Evolutionary conservation across 2,888 invertebrate species (phyloP), one percentile per base, ranked within the genome.

Genomic region (Cyrtodaria siliqua): DNA sequence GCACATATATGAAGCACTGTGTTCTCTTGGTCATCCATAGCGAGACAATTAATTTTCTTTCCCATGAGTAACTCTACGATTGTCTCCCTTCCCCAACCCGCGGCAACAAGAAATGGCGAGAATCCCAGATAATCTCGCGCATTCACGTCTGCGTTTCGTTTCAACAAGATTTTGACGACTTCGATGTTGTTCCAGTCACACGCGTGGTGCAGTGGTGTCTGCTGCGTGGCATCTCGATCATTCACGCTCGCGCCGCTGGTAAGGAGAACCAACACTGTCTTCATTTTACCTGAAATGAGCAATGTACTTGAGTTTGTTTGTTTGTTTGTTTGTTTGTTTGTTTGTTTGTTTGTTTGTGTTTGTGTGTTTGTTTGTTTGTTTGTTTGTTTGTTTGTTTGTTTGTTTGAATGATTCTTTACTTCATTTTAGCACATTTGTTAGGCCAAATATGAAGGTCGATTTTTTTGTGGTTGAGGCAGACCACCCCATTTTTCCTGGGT

Each of bases 141-240:
- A 52, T 81, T 81, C 42, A 81, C 81, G 66, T 81, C 81, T n/a
- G 81, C 81, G 16, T 75, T 64, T 29, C 55, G 63, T 50, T 81
- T 81, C 23, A 81, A 53, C 16, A 81, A 47, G 12, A 75, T 64
- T 62, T 81, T 81, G 0, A 75, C 75, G 16, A 78, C 75, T 55
- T 81, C 81, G 2, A 81, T 78, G 29, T 81, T 81, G 57, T 81
- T 81, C 78, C 78, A 81, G 60, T 81, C 81, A 47, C 71, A 62
- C 6, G 81, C 81, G 44, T 78, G 78, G 50, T 81, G 81, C 8
- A 81, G 44, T 8, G 81, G 81, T 16, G 77, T 75, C 33, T 81
- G 77, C 23, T 72, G 75, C 1, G 77, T 75, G 16, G 72, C 78
- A 59, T 81, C 81, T 6, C 78, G 57, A 55, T 81, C 78, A 9